These are phyloP conservation scores for Sarcophaga variegata DNA, from an alignment of 2,888 invertebrate genomes.

Conservation along the genomic window DNA sequence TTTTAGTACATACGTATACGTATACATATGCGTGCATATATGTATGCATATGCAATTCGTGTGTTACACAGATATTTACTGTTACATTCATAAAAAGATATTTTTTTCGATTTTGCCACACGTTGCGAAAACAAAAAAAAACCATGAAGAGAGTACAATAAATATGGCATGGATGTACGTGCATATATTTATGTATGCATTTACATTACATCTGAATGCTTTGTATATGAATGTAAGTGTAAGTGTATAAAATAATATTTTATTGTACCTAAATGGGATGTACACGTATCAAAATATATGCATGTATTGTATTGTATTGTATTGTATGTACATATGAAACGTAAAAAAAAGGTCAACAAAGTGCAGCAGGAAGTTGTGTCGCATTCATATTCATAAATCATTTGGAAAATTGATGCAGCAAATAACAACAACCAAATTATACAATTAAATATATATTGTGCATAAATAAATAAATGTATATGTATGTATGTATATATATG, in stretches of 20 bases:
- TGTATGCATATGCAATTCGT: constrained; percentile 4
- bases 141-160: background rate
- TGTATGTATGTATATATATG: too few species aligned
- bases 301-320: background rate
- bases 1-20: constrained; percentile 6
- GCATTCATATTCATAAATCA: constrained; percentile 80
- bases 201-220: background rate
- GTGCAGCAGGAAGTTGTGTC: constrained; percentile 79
- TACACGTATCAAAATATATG: background rate
- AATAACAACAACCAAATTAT: constrained; percentile 32
- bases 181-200: background rate
- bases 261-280: background rate
- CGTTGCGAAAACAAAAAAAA: background rate
- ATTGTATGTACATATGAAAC: background rate
- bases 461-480: too few species aligned
- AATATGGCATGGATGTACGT: background rate
- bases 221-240: background rate
- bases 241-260: background rate
- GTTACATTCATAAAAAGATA: constrained; percentile 15
- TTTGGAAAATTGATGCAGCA: constrained; percentile 75
- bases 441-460: background rate
- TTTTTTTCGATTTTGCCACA: background rate
- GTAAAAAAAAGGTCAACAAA: constrained; percentile 65
- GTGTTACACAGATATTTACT: constrained; percentile 8
- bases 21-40: background rate